Percentiles rank a stretch among this genome's conserved stretches.
phyloP scores from a whole-genome alignment of 2,888 invertebrate genomes.

The Chrysolina haemoptera region DNA sequence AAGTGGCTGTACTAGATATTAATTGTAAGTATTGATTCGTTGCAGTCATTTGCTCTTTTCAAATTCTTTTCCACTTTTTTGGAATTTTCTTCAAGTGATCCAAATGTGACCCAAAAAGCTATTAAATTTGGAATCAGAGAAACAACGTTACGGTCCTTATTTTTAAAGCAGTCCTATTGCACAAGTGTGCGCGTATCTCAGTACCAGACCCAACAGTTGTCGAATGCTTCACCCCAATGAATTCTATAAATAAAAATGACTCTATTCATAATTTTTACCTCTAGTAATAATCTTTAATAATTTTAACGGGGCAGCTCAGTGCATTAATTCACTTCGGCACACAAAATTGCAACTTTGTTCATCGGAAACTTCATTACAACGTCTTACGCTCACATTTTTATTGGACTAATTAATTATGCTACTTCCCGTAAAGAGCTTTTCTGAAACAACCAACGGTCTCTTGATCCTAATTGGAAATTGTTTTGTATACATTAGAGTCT shows the following conservation, averaged over 20 bases:
- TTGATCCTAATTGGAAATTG: slow-evolving; percentile 13
- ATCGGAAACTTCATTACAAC: slow-evolving; percentile 1
- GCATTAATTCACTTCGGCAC: background rate
- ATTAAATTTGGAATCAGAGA: too few relatives aligned
- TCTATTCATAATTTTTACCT: background rate
- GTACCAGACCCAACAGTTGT: too few relatives aligned
- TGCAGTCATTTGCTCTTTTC: too few relatives aligned
- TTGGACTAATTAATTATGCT: slow-evolving; percentile 18
- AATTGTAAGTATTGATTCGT: slow-evolving; percentile 80
- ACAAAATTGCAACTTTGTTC: slow-evolving; percentile 14
- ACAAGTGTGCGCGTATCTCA: too few relatives aligned
- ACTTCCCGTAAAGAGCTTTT: slow-evolving; percentile 13
- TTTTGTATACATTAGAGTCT: background rate
- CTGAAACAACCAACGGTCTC: slow-evolving; percentile 3
- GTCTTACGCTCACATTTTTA: slow-evolving; percentile 8
- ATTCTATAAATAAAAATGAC: too few relatives aligned
- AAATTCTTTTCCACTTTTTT: too few relatives aligned
- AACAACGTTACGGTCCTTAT: too few relatives aligned
- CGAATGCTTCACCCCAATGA: too few relatives aligned
- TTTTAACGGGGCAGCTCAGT: background rate
- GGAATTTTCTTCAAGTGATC: too few relatives aligned
- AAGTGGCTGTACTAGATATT: slow-evolving; percentile 85
- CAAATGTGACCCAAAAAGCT: too few relatives aligned
- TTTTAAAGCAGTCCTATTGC: too few relatives aligned
- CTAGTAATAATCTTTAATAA: background rate